Percentiles rank a stretch among this genome's conserved stretches.
These are phyloP conservation scores for Heliconius hortense DNA, from an alignment of 2,888 invertebrate species.

Conservation along the genomic window DNA sequence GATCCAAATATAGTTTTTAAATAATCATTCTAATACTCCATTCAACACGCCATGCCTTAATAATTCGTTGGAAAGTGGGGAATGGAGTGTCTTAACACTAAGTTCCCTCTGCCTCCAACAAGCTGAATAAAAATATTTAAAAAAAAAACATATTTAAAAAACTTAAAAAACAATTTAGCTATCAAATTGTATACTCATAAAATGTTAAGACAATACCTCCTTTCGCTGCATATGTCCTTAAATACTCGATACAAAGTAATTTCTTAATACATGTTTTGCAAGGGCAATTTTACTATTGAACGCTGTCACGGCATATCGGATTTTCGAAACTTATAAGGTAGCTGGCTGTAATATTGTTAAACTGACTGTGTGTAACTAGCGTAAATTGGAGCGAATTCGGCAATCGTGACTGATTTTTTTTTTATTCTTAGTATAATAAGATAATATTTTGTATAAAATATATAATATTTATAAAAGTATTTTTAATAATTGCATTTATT, in stretches of 20 bases:
- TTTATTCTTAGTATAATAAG: neutral
- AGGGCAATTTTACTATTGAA: conserved; percentile 58
- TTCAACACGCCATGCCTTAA: too few species aligned
- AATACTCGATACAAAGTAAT: conserved; percentile 50
- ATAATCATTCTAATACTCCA: too few species aligned
- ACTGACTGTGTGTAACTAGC: conserved; percentile 46
- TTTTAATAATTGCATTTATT: too few species aligned
- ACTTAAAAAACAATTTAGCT: neutral
- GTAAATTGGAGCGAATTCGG: conserved; percentile 46
- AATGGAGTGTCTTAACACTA: too few species aligned
- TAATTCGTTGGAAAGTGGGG: too few species aligned
- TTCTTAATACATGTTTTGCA: conserved; percentile 61
- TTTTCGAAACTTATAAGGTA: conserved; percentile 49
- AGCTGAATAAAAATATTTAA: neutral
- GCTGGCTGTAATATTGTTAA: conserved; percentile 41
- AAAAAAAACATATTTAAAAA: neutral
- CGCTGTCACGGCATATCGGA: conserved; percentile 54
- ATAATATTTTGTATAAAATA: conserved; percentile 1
- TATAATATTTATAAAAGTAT: neutral
- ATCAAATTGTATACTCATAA: neutral
- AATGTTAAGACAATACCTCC: conserved; percentile 43
- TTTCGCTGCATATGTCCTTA: conserved; percentile 60
- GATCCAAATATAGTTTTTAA: too few species aligned
- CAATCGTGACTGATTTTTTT: conserved; percentile 38
- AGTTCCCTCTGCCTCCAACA: too few species aligned